phyloP scores from a whole-genome alignment of 2,113 vertebrate species.

The Pelodiscus sinensis region DNA sequence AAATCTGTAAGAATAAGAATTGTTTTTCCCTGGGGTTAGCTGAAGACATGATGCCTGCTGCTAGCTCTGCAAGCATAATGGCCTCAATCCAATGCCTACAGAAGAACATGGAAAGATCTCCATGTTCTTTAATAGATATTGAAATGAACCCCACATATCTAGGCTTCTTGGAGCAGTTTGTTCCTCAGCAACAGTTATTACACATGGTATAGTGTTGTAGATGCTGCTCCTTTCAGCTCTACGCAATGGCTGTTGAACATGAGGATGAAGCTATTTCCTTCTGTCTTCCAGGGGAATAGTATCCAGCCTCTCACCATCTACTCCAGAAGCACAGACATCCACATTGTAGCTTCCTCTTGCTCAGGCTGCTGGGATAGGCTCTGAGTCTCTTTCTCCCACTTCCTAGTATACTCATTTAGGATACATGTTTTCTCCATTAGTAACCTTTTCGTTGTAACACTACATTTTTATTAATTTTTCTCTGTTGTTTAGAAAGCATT shows the following conservation, averaged over 20 bases:
- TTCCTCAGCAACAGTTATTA: too few species aligned
- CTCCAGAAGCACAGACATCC: background rate
- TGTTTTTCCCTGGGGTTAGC: background rate
- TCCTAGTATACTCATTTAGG: too few species aligned
- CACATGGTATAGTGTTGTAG: background rate
- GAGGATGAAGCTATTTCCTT: background rate
- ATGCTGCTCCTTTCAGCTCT: background rate
- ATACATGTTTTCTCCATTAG: rapidly evolving
- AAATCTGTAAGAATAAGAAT: background rate
- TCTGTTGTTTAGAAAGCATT: background rate
- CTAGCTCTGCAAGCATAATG: background rate
- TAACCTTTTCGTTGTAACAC: background rate
- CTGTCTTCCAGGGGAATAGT: background rate
- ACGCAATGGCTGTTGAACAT: background rate
- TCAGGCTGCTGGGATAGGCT: too few species aligned
- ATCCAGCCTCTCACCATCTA: background rate
- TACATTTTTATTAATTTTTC: background rate
- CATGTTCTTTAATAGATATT: background rate
- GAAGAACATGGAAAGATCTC: background rate
- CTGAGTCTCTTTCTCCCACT: too few species aligned
- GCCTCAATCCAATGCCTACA: background rate
- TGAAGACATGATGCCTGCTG: background rate
- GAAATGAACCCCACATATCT: background rate
- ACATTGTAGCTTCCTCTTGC: background rate
- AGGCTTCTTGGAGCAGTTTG: background rate